phyloP scores from a whole-genome alignment of 1,140 invertebrate genomes.

The Battus philenor region DNA sequence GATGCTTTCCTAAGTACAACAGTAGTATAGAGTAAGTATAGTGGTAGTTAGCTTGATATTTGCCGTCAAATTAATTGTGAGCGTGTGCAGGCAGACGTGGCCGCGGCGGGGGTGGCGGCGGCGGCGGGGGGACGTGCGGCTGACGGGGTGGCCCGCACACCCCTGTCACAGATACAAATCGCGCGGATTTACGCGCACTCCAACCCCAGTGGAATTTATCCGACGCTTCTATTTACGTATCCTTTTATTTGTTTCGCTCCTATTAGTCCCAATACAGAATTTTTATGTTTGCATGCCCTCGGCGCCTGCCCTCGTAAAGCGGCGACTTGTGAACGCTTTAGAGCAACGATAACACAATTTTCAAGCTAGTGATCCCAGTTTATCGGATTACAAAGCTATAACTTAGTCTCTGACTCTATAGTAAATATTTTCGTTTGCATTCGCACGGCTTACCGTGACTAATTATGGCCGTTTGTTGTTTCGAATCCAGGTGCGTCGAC shows the following conservation, averaged over 20 bases:
- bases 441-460: slow-evolving; percentile 52
- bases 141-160: slow-evolving; percentile 34
- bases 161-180: slow-evolving; percentile 74
- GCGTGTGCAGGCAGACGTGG: slow-evolving; percentile 20
- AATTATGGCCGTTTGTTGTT: slow-evolving; percentile 57
- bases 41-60: slow-evolving; percentile 40
- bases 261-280: slow-evolving; percentile 75
- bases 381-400: slow-evolving; percentile 70
- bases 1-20: too few relatives aligned
- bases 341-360: slow-evolving; percentile 69
- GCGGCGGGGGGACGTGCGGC: slow-evolving; percentile 18
- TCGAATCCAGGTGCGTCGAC: slow-evolving; percentile 59
- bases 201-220: slow-evolving; percentile 72
- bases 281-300: slow-evolving; percentile 71
- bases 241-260: slow-evolving; percentile 74
- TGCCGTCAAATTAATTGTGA: slow-evolving; percentile 68
- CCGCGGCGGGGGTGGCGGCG: slow-evolving; percentile 1
- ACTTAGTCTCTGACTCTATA: slow-evolving; percentile 41
- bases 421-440: slow-evolving; percentile 65
- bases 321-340: slow-evolving; percentile 68
- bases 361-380: slow-evolving; percentile 53
- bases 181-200: slow-evolving; percentile 72
- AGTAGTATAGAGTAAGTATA: background rate
- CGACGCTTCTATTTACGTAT: slow-evolving; percentile 72
- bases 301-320: slow-evolving; percentile 68